Percentiles rank a stretch among this genome's conserved stretches.
Conservation (phyloP, 2,888 invertebrate genomes). For the Merodon equestris region DNA sequence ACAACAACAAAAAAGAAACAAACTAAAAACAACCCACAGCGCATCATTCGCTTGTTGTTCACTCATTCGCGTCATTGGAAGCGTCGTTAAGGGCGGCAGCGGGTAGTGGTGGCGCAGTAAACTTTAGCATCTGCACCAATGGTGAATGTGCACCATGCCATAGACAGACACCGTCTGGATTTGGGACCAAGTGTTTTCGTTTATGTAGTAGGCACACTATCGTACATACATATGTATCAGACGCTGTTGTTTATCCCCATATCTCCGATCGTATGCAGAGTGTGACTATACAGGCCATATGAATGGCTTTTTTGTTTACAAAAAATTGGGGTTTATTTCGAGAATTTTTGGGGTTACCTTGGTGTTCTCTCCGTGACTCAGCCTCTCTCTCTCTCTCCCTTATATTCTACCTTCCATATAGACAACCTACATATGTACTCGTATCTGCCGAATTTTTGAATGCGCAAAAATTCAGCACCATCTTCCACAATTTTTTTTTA, state of each 20-base stretch:
- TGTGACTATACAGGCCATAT: slow-evolving; percentile 29
- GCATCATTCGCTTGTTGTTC: slow-evolving; percentile 13
- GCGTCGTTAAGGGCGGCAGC: slow-evolving; percentile 52
- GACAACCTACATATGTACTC: no score
- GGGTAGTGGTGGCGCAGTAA: slow-evolving; percentile 13
- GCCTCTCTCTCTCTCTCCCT: neutral
- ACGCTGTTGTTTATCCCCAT: slow-evolving; percentile 47
- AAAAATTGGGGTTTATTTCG: slow-evolving; percentile 50
- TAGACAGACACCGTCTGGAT: no score
- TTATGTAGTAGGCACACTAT: slow-evolving; percentile 35
- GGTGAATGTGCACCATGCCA: slow-evolving; percentile 10
- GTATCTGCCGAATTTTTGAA: neutral
- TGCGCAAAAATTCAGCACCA: slow-evolving; percentile 43
- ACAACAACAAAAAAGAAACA: slow-evolving; percentile 39
- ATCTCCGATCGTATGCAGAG: slow-evolving; percentile 7
- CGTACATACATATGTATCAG: slow-evolving; percentile 59
- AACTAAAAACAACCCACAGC: slow-evolving; percentile 50
- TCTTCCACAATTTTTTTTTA: slow-evolving; percentile 47
- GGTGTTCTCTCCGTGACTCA: neutral
- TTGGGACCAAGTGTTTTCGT: slow-evolving; percentile 18
- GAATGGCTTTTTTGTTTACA: slow-evolving; percentile 53
- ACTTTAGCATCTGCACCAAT: slow-evolving; percentile 48
- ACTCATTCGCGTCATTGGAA: slow-evolving; percentile 36
- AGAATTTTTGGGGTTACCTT: slow-evolving; percentile 40
- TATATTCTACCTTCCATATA: no score